Percentiles rank a stretch among this genome's conserved stretches.
phyloP scores from a whole-genome alignment of 2,888 invertebrate species.

The Empis stercorea region DNA sequence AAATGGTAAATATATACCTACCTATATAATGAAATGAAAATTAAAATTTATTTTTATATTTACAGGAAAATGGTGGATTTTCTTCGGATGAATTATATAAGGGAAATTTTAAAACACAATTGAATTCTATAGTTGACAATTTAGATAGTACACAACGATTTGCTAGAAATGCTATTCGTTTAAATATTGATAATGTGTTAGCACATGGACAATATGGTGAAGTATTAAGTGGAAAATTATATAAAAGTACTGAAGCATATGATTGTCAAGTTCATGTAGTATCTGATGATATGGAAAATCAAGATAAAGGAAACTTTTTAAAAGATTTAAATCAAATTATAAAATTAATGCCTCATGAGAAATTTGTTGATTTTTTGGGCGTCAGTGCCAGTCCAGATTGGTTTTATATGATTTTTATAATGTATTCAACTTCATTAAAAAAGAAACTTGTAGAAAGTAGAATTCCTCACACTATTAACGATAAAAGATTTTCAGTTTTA shows the following conservation, averaged over 20 bases:
- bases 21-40: not conserved
- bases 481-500: slow-evolving; percentile 42
- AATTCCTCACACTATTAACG: slow-evolving; percentile 25
- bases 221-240: slow-evolving; percentile 55
- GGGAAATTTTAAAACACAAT: slow-evolving; percentile 57
- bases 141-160: slow-evolving; percentile 38
- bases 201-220: slow-evolving; percentile 68
- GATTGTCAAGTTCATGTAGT: slow-evolving; percentile 52
- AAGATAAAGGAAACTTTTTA: slow-evolving; percentile 41
- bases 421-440: slow-evolving; percentile 53
- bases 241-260: slow-evolving; percentile 32
- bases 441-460: slow-evolving; percentile 52
- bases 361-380: slow-evolving; percentile 61
- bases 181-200: slow-evolving; percentile 54
- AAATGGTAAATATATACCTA: slow-evolving; percentile 38
- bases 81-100: slow-evolving; percentile 65
- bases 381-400: slow-evolving; percentile 67
- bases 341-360: slow-evolving; percentile 53
- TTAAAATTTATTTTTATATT: slow-evolving; percentile 1
- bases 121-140: slow-evolving; percentile 51
- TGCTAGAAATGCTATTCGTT: slow-evolving; percentile 56
- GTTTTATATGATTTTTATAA: slow-evolving; percentile 60
- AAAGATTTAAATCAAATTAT: slow-evolving; percentile 61
- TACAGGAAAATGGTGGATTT: slow-evolving; percentile 61
- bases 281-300: slow-evolving; percentile 38